Evolutionary conservation across 2,888 invertebrate species (phyloP), one percentile per base, ranked within the genome.

Genomic region (Drosophila ezoana): DNA sequence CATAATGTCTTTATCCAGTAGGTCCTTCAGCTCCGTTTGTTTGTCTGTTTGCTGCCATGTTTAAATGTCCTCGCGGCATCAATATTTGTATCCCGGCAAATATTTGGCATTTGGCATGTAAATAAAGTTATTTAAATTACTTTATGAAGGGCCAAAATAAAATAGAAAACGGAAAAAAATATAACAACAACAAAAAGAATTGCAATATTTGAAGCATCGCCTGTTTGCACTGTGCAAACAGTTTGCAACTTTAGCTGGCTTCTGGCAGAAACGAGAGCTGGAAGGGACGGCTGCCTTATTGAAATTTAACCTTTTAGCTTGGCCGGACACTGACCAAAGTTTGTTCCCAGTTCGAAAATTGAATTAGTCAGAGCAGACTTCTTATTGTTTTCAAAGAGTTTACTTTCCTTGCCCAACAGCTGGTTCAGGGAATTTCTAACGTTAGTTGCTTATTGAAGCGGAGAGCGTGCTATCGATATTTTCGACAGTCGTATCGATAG

Each of bases 121-220:
- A 83, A 83, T 86, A 81, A 68, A 72, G 79, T 84, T 83, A 84
- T 86, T 83, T 84, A 81, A 83, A 86, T 83, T 81, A 77, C 71
- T 84, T 67, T 63, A 81, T 74, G 60, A 71, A 57, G 57, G 57
- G 41, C 13, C 53, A 48, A 65, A 64, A 73, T 43, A 28, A 48
- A 49, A 60, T 49, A 33, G 3, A 60, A 49, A 33, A 59, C 2
- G 5, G 5, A 54, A 48, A 67, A 63, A 40, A 41, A 38, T 8
- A 40, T 4, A 40, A 40, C 10, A 41, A 41, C 49, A 41, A 41
- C 35, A 41, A 47, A 59, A 67, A 51, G 65, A 69, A 71, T 68
- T 72, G 75, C 72, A 80, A 58, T 75, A 70, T 67, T 68, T 72
- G 68, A 53, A 48, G 37, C 49, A 47, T 60, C 49, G 60, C 60